Base-by-base conservation (phyloP, 1,140 invertebrate genomes). In the Sycophaga agraensis region DNA sequence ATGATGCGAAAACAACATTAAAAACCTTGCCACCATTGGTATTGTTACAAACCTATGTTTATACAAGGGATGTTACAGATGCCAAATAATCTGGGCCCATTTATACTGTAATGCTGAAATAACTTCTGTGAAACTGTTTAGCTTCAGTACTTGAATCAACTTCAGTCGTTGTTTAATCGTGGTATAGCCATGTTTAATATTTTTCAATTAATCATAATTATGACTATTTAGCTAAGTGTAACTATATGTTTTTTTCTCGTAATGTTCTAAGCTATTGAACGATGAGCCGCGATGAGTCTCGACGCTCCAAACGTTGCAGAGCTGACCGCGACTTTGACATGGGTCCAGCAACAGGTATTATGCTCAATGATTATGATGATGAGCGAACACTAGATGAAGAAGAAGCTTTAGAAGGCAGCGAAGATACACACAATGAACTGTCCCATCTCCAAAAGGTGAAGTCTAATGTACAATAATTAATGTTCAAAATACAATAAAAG, bases 281-380 rank as follows among this genome's bases (percentile, higher is more conserved):
- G 22, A 61, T 55, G 50, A 57, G 46, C 37, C 51, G 53, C 11
- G 59, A 61, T 57, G 55, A 59, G 14, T 64, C 46, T 50, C 40
- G 62, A 55, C 56, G 55, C 17, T 64, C 62, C 3, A 64, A 64
- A 56, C 34, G 39, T 66, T 69, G 22, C 45, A 79, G 79, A 73
- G 74, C 76, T 59, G 76, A 79, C 70, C 72, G 72, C 66, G 80
- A 82, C 74, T 81, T 84, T 66, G 88, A 89, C 67, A 88, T 90
- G 82, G 88, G 88, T 73, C 87, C 88, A 37, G 81, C 84, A 34
- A 86, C 86, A 43, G 94, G 96, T 79, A 94, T 97, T 92, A 89
- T 97, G 84, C 88, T 97, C 59, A 92, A 97, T 87, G 94, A 97
- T 81, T 97, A 94, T 83, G 95, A 97, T 82, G 96, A 97, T 83